Percentiles rank a stretch among this genome's conserved stretches.
phyloP scores from a whole-genome alignment of 2,797 vertebrate species.

The Labeo calbasu region DNA sequence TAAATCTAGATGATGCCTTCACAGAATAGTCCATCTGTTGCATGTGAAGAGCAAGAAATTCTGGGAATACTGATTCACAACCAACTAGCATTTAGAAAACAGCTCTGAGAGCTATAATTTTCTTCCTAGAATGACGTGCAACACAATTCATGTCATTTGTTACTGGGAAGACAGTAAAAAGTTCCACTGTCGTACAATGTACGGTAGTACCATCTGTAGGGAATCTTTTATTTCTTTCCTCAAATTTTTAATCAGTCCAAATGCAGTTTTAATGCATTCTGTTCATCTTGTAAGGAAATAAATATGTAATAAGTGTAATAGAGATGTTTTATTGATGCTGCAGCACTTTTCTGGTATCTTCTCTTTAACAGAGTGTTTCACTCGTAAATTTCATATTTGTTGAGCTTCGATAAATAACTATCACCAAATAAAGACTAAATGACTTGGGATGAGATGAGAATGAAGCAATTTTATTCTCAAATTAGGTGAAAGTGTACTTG shows the following conservation, averaged over 20 bases:
- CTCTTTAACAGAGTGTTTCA: neutral
- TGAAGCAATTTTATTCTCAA: neutral
- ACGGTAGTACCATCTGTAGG: neutral
- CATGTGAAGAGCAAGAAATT: neutral
- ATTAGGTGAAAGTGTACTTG: neutral
- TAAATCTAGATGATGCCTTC: constrained; percentile 1
- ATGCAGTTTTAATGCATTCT: neutral
- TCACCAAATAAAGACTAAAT: neutral
- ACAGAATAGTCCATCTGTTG: neutral
- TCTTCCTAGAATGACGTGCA: neutral
- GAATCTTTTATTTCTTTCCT: neutral
- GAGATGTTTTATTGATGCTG: neutral
- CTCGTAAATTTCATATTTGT: neutral
- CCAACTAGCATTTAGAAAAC: constrained; percentile 4
- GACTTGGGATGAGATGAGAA: neutral
- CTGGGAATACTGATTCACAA: neutral
- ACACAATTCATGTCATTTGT: neutral
- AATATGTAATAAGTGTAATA: neutral
- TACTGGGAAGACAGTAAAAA: neutral
- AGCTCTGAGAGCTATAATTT: neutral
- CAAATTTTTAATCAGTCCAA: neutral
- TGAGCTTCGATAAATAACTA: neutral
- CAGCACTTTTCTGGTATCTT: neutral
- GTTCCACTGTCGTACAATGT: neutral
- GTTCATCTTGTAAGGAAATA: constrained; percentile 4